Conservation (phyloP, 2,113 vertebrate species). For the Neopipo cinnamomea region DNA sequence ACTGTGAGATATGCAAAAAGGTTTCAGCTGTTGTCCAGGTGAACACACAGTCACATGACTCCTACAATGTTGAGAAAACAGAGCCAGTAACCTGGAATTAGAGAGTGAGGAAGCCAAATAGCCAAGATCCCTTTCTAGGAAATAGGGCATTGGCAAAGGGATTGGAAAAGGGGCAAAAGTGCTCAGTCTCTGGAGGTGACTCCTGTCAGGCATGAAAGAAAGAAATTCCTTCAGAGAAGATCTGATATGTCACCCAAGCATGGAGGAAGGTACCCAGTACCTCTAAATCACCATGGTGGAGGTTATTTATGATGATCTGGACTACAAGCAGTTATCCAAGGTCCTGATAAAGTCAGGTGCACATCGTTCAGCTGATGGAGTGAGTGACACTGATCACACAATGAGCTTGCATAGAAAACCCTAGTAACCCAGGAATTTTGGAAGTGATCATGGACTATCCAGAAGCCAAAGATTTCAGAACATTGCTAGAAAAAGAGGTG, state of each 20-base stretch:
- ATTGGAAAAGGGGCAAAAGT: background rate
- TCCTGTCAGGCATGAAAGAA: background rate
- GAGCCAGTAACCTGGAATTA: background rate
- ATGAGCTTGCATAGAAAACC: background rate
- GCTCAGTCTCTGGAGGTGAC: background rate
- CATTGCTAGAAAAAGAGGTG: background rate
- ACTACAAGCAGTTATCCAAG: background rate
- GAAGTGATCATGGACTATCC: background rate
- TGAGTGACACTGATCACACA: background rate
- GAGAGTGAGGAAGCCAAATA: background rate
- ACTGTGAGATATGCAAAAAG: background rate
- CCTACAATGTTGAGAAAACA: background rate
- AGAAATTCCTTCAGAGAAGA: too few species aligned
- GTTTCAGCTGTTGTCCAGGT: background rate
- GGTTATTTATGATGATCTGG: background rate
- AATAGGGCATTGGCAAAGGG: background rate
- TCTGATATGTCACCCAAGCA: too few species aligned
- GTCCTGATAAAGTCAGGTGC: background rate
- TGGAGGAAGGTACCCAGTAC: background rate
- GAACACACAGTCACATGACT: background rate
- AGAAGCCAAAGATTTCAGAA: background rate
- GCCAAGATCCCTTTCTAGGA: background rate
- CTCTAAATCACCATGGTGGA: background rate
- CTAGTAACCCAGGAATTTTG: background rate
- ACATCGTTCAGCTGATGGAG: rapidly evolving